Evolutionary conservation across 2,888 invertebrate genomes (phyloP).

Genomic region (Stomorhina lunata): DNA sequence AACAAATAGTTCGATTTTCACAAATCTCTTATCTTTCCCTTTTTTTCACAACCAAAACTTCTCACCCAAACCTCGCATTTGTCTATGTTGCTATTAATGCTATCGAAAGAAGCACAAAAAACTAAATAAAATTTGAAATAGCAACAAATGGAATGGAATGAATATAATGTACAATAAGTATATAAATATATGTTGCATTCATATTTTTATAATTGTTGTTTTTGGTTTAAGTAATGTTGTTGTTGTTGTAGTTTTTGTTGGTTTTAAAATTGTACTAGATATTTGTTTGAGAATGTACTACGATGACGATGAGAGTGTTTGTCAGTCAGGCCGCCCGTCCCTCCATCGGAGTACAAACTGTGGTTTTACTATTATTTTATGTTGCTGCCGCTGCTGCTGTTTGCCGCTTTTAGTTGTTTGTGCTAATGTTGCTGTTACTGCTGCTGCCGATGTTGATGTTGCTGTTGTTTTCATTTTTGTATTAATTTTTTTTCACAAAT

Average conservation of each 20-base stretch:
- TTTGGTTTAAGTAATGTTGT: not conserved
- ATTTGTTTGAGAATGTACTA: not conserved
- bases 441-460: no score
- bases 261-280: not conserved
- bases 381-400: slow-evolving; percentile 50
- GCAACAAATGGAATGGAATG: slow-evolving; percentile 54
- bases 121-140: slow-evolving; percentile 44
- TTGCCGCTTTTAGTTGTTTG: slow-evolving; percentile 1
- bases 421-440: not conserved
- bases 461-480: slow-evolving; percentile 18
- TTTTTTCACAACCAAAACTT: not conserved
- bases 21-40: no score
- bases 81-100: slow-evolving; percentile 46
- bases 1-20: no score
- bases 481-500: not conserved
- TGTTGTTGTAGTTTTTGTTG: not conserved
- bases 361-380: slow-evolving; percentile 56
- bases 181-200: slow-evolving; percentile 55
- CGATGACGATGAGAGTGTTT: no score
- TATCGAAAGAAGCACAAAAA: slow-evolving; percentile 1
- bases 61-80: slow-evolving; percentile 8
- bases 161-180: slow-evolving; percentile 44
- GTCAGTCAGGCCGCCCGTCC: not conserved
- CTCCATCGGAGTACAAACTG: slow-evolving; percentile 11
- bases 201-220: slow-evolving; percentile 33